Conservation (phyloP, 2,888 invertebrate species). For the Lymantria monacha region DNA sequence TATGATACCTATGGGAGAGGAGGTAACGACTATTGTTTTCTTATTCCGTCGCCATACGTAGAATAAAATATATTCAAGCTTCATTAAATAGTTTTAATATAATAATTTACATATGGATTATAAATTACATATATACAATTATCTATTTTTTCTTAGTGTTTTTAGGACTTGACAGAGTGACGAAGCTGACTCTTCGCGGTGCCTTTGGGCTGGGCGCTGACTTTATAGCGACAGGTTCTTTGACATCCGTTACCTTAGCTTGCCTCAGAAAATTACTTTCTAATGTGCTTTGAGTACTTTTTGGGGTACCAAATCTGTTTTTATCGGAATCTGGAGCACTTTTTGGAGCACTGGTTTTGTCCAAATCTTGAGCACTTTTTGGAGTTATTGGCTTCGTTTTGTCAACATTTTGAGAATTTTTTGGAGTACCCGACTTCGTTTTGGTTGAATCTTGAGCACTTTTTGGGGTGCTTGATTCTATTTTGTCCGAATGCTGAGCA, state of each 20-base stretch:
- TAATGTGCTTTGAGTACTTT: conserved; percentile 7
- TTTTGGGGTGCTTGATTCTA: conserved; percentile 12
- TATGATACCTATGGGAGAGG: conserved; percentile 32
- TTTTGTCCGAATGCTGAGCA: conserved; percentile 13
- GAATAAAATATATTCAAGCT: not conserved
- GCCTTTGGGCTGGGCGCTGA: conserved; percentile 73
- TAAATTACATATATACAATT: not conserved
- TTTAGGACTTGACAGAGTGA: conserved; percentile 90
- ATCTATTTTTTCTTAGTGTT: conserved; percentile 80
- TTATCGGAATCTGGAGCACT: not conserved
- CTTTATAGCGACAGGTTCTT: conserved; percentile 41
- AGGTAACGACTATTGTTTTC: too few species aligned
- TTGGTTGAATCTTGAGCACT: not conserved
- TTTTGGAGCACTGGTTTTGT: conserved; percentile 18
- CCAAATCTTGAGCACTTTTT: conserved; percentile 9
- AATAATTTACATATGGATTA: not conserved
- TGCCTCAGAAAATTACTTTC: conserved; percentile 52
- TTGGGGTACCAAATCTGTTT: conserved; percentile 13
- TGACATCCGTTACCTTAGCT: conserved; percentile 64
- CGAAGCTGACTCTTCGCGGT: conserved; percentile 87
- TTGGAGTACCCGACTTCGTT: conserved; percentile 16
- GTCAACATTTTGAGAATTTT: conserved; percentile 4
- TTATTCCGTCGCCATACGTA: not conserved
- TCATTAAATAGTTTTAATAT: not conserved
- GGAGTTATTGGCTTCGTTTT: conserved; percentile 11